A percentile compares a stretch with the other conserved stretches of the same genome.
phyloP scores from a whole-genome alignment of 30 jellyfish, hydroid and myxozoan species.

The Hydractinia symbiolongicarpus region DNA sequence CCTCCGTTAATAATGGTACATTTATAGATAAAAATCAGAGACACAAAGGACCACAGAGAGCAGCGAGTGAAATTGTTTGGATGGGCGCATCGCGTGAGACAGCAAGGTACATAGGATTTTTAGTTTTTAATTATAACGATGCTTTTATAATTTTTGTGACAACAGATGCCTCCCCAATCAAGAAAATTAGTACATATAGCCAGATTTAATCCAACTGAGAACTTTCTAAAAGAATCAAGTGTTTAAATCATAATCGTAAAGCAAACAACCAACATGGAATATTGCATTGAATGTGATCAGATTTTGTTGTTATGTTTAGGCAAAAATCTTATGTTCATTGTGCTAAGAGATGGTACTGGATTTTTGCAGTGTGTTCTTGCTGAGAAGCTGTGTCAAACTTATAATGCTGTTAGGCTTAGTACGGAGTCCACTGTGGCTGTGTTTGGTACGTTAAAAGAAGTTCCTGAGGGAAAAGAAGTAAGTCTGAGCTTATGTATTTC shows the following conservation, averaged over 20 bases:
- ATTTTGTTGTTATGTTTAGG: conserved; percentile 44
- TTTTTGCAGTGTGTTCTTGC: conserved; percentile 88
- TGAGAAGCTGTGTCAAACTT: conserved; percentile 89
- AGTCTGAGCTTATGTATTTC: neutral
- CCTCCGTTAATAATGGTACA: neutral
- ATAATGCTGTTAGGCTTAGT: conserved; percentile 87
- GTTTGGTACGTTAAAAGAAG: conserved; percentile 84
- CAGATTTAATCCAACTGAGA: neutral
- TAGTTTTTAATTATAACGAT: neutral
- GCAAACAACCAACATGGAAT: neutral
- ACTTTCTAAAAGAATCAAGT: neutral
- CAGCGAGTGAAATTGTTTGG: conserved; percentile 86
- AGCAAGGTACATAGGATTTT: conserved; percentile 68
- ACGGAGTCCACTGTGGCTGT: conserved; percentile 89
- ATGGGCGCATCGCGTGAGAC: conserved; percentile 96
- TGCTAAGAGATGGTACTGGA: conserved; percentile 98
- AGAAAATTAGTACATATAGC: too few species aligned
- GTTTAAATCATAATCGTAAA: neutral
- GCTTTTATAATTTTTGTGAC: too few species aligned
- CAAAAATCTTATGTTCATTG: conserved; percentile 84
- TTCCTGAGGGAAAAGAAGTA: conserved; percentile 99
- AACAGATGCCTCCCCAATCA: too few species aligned
- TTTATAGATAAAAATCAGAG: conserved; percentile 76
- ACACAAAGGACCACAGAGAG: conserved; percentile 45
- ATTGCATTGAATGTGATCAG: neutral